Percentiles rank a stretch among this genome's conserved stretches.
Conservation (phyloP, 1,140 invertebrate species). For the Trigoniulus corallinus region DNA sequence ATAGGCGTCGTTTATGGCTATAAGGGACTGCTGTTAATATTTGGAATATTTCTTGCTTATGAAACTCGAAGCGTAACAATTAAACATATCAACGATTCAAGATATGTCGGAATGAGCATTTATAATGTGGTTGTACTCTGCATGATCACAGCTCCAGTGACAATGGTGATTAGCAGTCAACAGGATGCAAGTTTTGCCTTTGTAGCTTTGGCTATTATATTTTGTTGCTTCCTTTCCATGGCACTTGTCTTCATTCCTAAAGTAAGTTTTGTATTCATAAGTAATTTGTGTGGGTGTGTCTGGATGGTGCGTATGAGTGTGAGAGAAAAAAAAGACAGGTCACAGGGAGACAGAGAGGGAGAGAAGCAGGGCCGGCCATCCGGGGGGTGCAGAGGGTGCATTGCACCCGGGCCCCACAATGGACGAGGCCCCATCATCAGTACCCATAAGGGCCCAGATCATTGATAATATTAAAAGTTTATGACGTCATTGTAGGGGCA, state of each 20-base stretch:
- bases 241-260: conserved; percentile 92
- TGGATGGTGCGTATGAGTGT: too few relatives aligned
- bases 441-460: too few relatives aligned
- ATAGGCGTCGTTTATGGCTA: conserved; percentile 85
- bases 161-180: conserved; percentile 88
- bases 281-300: too few relatives aligned
- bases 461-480: too few relatives aligned
- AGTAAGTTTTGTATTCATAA: conserved; percentile 34
- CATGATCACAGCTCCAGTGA: conserved; percentile 90
- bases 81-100: conserved; percentile 56
- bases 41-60: conserved; percentile 92
- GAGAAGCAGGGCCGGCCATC: too few relatives aligned
- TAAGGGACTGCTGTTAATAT: conserved; percentile 88
- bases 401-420: too few relatives aligned
- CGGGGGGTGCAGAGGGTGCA: too few relatives aligned
- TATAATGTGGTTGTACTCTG: conserved; percentile 98
- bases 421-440: too few relatives aligned
- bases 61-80: conserved; percentile 92
- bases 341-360: too few relatives aligned
- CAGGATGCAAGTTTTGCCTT: conserved; percentile 96
- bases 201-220: conserved; percentile 82
- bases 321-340: too few relatives aligned
- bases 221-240: conserved; percentile 94
- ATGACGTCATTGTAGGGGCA: too few relatives aligned
- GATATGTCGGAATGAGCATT: conserved; percentile 97